Evolutionary conservation across 2,888 invertebrate genomes (phyloP), one percentile per base, ranked within the genome.

Genomic region (Athetis lepigone): DNA sequence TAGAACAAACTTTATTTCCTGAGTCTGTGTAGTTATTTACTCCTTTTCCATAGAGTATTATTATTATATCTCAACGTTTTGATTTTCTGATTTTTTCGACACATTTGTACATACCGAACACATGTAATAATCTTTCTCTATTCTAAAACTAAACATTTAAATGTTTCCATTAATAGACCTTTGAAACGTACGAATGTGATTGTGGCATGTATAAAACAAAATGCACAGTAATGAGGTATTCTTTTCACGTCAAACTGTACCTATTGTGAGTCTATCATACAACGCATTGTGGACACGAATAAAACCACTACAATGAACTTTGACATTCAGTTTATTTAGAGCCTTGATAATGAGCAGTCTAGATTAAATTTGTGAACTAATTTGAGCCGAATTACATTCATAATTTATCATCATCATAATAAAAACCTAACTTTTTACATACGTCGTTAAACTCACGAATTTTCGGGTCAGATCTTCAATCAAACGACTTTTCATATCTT

Each of bases 171-270:
- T 61, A 70, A 69, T 75, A 57, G 23, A 52, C 42, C 0, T 45
- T 4, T 43, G 13, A 19, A 43, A 21, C 0, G 25, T 54, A 58
- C 36, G 16, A 71, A 54, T 19, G 1, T 75, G 76, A 70, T 71
- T 70, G 76, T 75, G 52, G 54, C 36, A 56, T 67, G 75, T 40
- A 58, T 39, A 5, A 33, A 37, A 18, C 7, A 4, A 13, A 36
- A n/a, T 16, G 11, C 50, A 8, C 6, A 21, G 2, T 18, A 16
- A 16, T 16, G 33, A 16, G 11, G 9, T 13, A 16, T 36, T 36
- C n/a, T 29, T 33, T 36, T 4, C 33, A 1, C 11, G 16, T 13
- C 9, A 33, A 33, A 25, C 4, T 33, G 23, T 23, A n/a, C n/a
- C n/a, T n/a, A 23, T 39, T 63, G 52, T 51, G 18, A 11, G 33